Base-by-base conservation (phyloP, 2,888 invertebrate species). In the Melieria crassipennis region DNA sequence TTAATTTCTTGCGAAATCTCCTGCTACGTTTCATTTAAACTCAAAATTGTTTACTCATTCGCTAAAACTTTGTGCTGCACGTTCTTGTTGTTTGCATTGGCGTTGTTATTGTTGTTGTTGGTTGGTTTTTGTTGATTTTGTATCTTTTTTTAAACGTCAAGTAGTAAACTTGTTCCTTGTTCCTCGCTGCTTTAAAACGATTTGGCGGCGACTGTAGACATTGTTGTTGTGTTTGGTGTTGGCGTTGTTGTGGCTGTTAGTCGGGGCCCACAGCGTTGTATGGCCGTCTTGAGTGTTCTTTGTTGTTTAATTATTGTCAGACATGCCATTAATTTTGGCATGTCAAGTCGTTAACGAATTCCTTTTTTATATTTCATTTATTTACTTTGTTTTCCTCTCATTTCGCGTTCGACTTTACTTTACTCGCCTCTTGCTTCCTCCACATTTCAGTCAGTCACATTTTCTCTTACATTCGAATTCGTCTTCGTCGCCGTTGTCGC, bases 241-340 rank as follows among this genome's bases (percentile, higher is more conserved):
- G 52, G 43, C 43, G 69, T 56, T 13, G 55, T 9, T 60, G 68
- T 60, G 50, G 68, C 45, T 43, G 55, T 30, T 30, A 30, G 30
- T 30, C 1, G 30, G 30, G 3, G 30, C 30, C 30, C 30, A 30
- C 30, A 30, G 30, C 30, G 30, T 30, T 30, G 30, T 30, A 30
- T 30, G 30, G 30, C 3, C 57, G 70, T 65, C 70, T 70, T 65
- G 65, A 70, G 70, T 55, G 70, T 70, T 70, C 65, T 79, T 80
- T 81, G 79, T 80, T 84, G 81, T 84, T 85, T 84, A 84, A 84
- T 85, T 85, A 83, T 85, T 83, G 81, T 84, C 80, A 77, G 81
- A 80, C 82, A 80, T 82, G 82, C 83, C 86, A 86, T 85, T 85
- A 85, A 85, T 86, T 85, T 85, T 80, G 83, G 85, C 85, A 84